Evolutionary conservation across 2,797 vertebrate genomes (phyloP).

Genomic region (Pseudocheirus occidentalis): DNA sequence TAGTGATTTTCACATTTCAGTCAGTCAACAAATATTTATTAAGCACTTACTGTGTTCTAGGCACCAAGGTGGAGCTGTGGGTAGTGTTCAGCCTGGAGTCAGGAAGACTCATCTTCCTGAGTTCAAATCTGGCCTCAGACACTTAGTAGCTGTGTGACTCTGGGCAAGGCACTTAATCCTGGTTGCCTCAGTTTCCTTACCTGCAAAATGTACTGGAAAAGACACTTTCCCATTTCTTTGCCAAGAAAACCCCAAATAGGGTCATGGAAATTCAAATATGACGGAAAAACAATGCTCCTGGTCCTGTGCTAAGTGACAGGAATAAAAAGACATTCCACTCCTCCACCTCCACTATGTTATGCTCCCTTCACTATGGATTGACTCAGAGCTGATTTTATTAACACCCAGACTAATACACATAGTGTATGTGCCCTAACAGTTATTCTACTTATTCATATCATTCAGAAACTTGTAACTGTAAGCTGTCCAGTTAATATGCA

Average conservation of each 20-base stretch:
- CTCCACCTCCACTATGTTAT: neutral
- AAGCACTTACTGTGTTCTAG: neutral
- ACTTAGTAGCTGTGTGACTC: neutral
- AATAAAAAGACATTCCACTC: neutral
- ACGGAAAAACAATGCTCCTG: neutral
- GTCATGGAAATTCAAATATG: neutral
- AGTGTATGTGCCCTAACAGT: neutral
- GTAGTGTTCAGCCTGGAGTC: neutral
- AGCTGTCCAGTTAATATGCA: constrained; percentile 57
- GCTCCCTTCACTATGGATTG: neutral
- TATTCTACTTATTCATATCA: neutral
- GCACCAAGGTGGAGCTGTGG: neutral
- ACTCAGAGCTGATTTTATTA: neutral
- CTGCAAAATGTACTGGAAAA: neutral
- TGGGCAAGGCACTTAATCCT: neutral
- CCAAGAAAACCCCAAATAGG: neutral
- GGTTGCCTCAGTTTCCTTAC: neutral
- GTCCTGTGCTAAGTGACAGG: neutral
- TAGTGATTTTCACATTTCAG: neutral
- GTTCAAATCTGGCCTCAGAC: neutral
- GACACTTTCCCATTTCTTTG: neutral
- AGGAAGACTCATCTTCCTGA: neutral
- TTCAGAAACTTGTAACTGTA: neutral
- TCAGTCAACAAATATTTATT: neutral
- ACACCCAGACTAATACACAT: neutral